Base-by-base conservation (phyloP, 2,797 vertebrate genomes). In the Steatocranus sp. region DNA sequence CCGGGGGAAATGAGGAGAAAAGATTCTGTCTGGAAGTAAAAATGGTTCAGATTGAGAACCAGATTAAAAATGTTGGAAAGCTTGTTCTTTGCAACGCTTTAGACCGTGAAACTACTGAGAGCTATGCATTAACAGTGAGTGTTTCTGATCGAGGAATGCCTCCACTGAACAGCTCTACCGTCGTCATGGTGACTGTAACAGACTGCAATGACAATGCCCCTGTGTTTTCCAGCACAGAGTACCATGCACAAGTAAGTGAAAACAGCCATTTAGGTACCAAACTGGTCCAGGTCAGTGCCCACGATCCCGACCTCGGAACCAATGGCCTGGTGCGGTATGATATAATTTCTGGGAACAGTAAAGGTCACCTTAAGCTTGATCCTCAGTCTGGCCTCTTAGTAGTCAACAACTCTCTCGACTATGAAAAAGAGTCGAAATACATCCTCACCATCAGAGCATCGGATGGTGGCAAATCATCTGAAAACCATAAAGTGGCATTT, bases 151-250 rank as follows among this genome's bases (percentile, higher is more conserved):
- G 4, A 11, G 98, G 97, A 85, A 91, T 4, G 0, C 96, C 97
- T 32, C 92, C 97, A 2, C 81, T 97, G 70, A 98, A 96, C 87
- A 96, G 97, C 83, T 97, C 96, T 27, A 91, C 95, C 1, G 81
- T 93, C 0, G 81, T 99, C 1, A 91, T 91, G 7, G 93, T 99
- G 86, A 96, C 92, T 9, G 96, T 99, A 51, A 93, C 97, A 7
- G 98, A 99, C 92, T 94, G 94, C 88, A 98, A 99, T 78, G 98
- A 99, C 89, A 98, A 97, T 9, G 82, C 95, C 4, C 98, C 98
- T 1, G 70, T 93, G 25, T 99, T 99, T 81, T 94, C 86, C 83
- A 97, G 88, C 53, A 79, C 38, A 0, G 95, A 97, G 61, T 97
- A 99, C 81, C 95, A 96, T 0, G 77, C 94, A 23, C 96, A 95